Conservation (phyloP, 2,113 vertebrate species). For the Parotia lawesii region DNA sequence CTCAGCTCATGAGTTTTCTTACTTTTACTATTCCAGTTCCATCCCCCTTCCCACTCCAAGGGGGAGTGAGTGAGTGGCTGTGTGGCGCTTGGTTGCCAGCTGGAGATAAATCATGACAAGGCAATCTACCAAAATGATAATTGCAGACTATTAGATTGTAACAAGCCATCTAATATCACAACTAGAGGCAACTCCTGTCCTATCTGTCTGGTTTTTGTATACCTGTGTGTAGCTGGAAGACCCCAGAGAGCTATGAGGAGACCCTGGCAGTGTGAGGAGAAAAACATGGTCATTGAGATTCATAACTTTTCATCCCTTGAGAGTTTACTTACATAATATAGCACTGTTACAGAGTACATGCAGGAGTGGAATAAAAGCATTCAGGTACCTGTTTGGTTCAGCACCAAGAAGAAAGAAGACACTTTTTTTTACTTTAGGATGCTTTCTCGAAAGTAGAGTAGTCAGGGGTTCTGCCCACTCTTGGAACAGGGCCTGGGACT, state of each 20-base stretch:
- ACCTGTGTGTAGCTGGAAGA: neutral
- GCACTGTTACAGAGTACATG: neutral
- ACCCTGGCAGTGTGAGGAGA: neutral
- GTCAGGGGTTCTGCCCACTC: neutral
- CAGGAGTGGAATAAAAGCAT: neutral
- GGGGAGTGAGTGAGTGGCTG: neutral
- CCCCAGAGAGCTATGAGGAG: fast-evolving
- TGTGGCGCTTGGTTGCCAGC: neutral
- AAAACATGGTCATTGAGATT: neutral
- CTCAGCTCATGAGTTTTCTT: neutral
- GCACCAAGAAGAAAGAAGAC: neutral
- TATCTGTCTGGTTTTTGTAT: fast-evolving
- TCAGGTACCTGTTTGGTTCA: neutral
- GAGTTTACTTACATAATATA: neutral
- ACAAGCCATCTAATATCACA: neutral
- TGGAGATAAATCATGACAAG: neutral
- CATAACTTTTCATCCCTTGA: neutral
- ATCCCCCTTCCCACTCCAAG: neutral
- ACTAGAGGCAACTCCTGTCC: neutral
- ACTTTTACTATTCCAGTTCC: fast-evolving
- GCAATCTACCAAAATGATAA: neutral
- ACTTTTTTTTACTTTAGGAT: neutral
- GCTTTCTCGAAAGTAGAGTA: neutral
- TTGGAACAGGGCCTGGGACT: neutral
- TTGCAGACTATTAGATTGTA: neutral